A percentile compares a stretch with the other conserved stretches of the same genome.
phyloP scores from a whole-genome alignment of 2,113 vertebrate genomes.

The Edolisoma coerulescens region DNA sequence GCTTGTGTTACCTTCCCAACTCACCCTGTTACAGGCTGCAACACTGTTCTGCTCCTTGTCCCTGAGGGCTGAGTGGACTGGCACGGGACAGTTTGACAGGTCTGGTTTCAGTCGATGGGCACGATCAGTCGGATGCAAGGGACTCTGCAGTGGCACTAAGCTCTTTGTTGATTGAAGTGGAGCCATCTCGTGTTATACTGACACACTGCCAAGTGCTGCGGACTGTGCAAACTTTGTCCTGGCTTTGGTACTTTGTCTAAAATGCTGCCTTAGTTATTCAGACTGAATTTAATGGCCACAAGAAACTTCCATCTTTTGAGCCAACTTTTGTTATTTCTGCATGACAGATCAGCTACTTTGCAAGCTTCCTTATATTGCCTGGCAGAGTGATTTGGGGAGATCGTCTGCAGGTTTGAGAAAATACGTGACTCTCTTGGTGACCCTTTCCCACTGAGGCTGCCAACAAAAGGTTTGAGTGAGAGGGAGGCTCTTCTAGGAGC shows the following conservation, averaged over 20 bases:
- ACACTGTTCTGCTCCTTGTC: not conserved
- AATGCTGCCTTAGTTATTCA: not conserved
- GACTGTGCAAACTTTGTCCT: not conserved
- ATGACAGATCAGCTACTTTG: not conserved
- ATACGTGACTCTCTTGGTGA: not conserved
- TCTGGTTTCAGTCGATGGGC: not conserved
- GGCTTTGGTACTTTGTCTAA: not conserved
- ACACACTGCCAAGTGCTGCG: not conserved
- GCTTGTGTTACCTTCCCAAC: not conserved
- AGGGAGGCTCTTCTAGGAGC: not conserved
- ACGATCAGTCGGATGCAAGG: not conserved
- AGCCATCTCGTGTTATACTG: not conserved
- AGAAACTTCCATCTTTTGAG: not conserved
- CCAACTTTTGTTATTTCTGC: not conserved
- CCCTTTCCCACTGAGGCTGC: not conserved
- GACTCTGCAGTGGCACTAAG: not conserved
- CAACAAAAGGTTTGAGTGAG: not conserved
- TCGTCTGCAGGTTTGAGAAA: not conserved
- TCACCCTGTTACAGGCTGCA: not conserved
- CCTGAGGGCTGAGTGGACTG: not conserved
- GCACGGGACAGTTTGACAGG: accelerated
- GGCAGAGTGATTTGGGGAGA: not conserved
- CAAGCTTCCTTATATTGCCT: not conserved
- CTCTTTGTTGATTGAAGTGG: not conserved
- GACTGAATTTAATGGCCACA: not conserved